Conservation (phyloP, 2,888 invertebrate genomes). For the Pherbina coryleti region DNA sequence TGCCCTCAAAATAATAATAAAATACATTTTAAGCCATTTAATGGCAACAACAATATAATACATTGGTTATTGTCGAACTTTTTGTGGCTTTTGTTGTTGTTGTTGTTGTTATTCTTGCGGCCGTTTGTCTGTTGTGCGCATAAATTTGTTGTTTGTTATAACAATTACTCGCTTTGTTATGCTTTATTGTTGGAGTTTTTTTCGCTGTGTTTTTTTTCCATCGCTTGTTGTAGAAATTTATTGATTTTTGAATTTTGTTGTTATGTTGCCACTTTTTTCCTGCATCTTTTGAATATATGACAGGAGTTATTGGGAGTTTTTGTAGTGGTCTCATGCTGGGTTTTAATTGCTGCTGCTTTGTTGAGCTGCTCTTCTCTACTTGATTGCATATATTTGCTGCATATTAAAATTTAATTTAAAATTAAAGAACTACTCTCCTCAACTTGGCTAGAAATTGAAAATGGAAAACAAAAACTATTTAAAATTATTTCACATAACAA, state of each 20-base stretch:
- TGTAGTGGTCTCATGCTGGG: conserved; percentile 17
- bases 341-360: conserved; percentile 40
- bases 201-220: conserved; percentile 43
- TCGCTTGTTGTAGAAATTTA: conserved; percentile 40
- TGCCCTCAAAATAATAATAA: conserved; percentile 41
- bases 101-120: conserved; percentile 15
- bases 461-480: neutral
- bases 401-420: neutral
- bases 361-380: neutral
- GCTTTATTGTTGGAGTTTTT: conserved; percentile 43
- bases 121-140: conserved; percentile 22
- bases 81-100: neutral
- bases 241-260: conserved; percentile 38
- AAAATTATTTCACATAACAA: neutral
- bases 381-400: neutral
- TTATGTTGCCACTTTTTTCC: conserved; percentile 10
- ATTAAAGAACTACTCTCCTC: neutral
- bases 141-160: conserved; percentile 51
- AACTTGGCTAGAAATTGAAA: neutral
- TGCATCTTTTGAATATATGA: neutral
- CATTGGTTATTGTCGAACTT: neutral
- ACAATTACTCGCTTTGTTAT: conserved; percentile 51
- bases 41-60: conserved; percentile 34
- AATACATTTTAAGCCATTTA: conserved; percentile 46
- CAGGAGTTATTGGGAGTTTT: neutral